A percentile compares a stretch with the other conserved stretches of the same genome.
Conservation (phyloP, 2,113 vertebrate genomes). For the Aplodontia rufa region DNA sequence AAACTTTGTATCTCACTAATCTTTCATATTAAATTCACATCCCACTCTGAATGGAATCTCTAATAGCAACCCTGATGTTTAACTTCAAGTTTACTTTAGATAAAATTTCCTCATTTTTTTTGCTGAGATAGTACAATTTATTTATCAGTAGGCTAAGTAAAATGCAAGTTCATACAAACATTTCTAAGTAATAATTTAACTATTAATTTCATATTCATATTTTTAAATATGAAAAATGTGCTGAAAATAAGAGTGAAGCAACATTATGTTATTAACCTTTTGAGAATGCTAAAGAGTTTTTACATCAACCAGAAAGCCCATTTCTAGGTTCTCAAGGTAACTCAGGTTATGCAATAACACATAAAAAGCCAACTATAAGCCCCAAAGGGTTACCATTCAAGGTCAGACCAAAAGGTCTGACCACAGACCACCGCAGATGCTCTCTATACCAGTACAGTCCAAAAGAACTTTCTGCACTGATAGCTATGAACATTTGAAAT, state of each 20-base stretch:
- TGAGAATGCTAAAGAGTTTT: slow-evolving; percentile 6
- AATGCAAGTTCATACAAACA: neutral
- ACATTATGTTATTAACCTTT: slow-evolving; percentile 29
- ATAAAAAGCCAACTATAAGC: neutral
- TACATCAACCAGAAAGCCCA: slow-evolving; percentile 3
- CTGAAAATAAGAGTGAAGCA: neutral
- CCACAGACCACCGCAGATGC: neutral
- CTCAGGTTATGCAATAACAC: neutral
- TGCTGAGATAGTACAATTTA: neutral
- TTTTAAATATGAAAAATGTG: slow-evolving; percentile 30
- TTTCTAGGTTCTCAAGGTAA: slow-evolving; percentile 42
- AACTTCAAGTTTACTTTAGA: slow-evolving; percentile 33
- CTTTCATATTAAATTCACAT: slow-evolving; percentile 27
- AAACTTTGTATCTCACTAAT: neutral
- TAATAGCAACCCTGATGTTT: slow-evolving; percentile 18
- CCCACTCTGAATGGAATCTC: slow-evolving; percentile 16
- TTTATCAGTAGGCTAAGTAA: slow-evolving; percentile 42
- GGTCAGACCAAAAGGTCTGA: neutral
- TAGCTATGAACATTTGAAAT: neutral
- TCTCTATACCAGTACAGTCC: neutral
- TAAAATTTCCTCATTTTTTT: slow-evolving; percentile 19
- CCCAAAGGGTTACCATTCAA: neutral
- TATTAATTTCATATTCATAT: slow-evolving; percentile 20
- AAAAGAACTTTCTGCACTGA: neutral
- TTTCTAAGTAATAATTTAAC: neutral